Evolutionary conservation across 2,113 vertebrate species (phyloP).

Genomic region (Dunckerocampus dactyliophorus): DNA sequence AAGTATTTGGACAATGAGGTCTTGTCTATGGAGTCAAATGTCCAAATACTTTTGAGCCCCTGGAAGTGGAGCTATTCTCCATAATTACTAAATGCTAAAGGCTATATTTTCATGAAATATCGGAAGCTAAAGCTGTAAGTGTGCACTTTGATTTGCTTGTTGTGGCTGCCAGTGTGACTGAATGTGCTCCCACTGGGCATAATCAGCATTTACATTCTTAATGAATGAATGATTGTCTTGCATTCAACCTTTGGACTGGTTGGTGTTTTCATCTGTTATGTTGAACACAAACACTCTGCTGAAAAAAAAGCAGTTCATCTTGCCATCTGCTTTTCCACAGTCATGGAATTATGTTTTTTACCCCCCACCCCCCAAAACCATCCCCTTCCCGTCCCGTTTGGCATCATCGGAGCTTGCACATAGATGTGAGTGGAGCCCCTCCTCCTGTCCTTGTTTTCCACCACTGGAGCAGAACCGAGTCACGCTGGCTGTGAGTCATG

Average conservation of each 20-base stretch:
- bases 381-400: conserved; percentile 32
- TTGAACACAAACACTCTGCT: conserved; percentile 10
- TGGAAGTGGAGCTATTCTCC: too few relatives aligned
- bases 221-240: conserved; percentile 1
- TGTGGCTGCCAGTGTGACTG: too few relatives aligned
- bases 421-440: conserved; percentile 41
- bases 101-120: too few relatives aligned
- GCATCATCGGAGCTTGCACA: conserved; percentile 42
- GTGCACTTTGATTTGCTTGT: too few relatives aligned
- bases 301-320: not conserved
- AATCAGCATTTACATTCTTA: not conserved
- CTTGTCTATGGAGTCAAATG: too few relatives aligned
- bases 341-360: conserved; percentile 8
- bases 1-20: too few relatives aligned
- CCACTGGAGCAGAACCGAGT: conserved; percentile 52
- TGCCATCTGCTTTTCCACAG: not conserved
- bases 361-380: not conserved
- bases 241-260: not conserved
- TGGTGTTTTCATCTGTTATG: conserved; percentile 16
- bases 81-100: too few relatives aligned
- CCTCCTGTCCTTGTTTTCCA: conserved; percentile 56
- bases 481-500: conserved; percentile 60
- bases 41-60: too few relatives aligned
- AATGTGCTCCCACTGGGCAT: not conserved
- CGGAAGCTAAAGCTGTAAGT: too few relatives aligned